Evolutionary conservation across 2,113 vertebrate genomes (phyloP), one percentile per base, ranked within the genome.

Genomic region (Brevimyrus niger): DNA sequence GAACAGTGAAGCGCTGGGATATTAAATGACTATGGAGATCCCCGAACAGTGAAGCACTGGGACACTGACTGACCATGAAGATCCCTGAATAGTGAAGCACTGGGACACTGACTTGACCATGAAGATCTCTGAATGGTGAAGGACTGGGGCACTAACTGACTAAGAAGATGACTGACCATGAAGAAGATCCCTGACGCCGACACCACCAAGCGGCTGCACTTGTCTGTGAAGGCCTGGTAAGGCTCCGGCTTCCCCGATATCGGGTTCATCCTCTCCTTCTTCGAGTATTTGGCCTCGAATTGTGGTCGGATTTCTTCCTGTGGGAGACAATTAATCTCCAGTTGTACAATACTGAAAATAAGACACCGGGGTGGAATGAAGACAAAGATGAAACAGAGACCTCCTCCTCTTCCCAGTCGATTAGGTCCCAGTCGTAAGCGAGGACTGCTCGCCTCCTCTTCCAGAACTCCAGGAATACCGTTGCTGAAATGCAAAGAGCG

Each of bases 331-430:
- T 10, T 31, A 65, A 87, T 53, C n/a, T 53, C 21, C 4, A 42
- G 35, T 87, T 44, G 21, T 58, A 38, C 5, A 3, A 44, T 65
- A 35, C 58, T 42, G 84, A 31, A 51, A 86, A 53, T 51, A 27
- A 86, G 84, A 31, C 11, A 8, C 87, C 3, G 15, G 1, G n/a
- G 38, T 35, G 17, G 9, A 31, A 27, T 48, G 42, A 69, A 21
- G 86, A 87, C 21, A 7, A 27, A 38, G 31, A 27, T 87, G 47
- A 31, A 44, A 17, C 19, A 55, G 83, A 91, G 23, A 98, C 97
- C 97, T 99, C 98, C 86, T 99, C 98, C 93, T 99, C 98, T 93
- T 99, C 98, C 97, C 98, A 98, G 94, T 99, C 98, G 89, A 99
- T 97, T 91, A 99, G 96, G 93, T 99, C 98, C 98, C 98, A 99